phyloP scores from a whole-genome alignment of 1,140 invertebrate species.

The Dinothrombium tinctorium region DNA sequence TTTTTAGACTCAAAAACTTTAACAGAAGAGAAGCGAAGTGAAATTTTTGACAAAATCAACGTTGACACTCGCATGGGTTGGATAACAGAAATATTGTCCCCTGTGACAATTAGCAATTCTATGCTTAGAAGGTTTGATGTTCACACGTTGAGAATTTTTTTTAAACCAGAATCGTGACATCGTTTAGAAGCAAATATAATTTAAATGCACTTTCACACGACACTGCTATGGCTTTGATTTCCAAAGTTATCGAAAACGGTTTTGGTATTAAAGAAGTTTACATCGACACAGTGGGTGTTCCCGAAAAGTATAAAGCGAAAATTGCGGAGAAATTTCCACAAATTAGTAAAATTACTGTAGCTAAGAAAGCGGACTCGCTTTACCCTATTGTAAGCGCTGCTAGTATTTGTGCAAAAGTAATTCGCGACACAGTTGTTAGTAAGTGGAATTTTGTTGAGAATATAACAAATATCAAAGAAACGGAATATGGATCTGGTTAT shows the following conservation, averaged over 20 bases:
- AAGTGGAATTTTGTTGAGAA: slow-evolving; percentile 67
- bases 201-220: slow-evolving; percentile 92
- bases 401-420: slow-evolving; percentile 88
- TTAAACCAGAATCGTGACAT: too few species aligned
- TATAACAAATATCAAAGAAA: slow-evolving; percentile 24
- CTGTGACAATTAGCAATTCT: slow-evolving; percentile 61
- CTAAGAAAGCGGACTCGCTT: slow-evolving; percentile 88
- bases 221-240: slow-evolving; percentile 67
- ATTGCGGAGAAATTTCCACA: slow-evolving; percentile 61
- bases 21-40: slow-evolving; percentile 68
- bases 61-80: slow-evolving; percentile 43
- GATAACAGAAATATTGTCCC: slow-evolving; percentile 69
- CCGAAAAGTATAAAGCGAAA: slow-evolving; percentile 67
- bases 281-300: slow-evolving; percentile 87
- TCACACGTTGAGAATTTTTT: too few species aligned
- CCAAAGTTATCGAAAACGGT: slow-evolving; percentile 42
- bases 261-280: slow-evolving; percentile 73
- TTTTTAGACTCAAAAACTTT: slow-evolving; percentile 69
- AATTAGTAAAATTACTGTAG: slow-evolving; percentile 66
- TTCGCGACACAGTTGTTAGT: slow-evolving; percentile 56
- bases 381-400: slow-evolving; percentile 92
- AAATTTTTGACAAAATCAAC: slow-evolving; percentile 55
- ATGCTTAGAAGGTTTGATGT: slow-evolving; percentile 45
- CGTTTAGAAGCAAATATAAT: slow-evolving; percentile 47
- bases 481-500: slow-evolving; percentile 79